These are phyloP conservation scores for Pteria penguin DNA, from an alignment of 2,888 invertebrate genomes.

Conservation along the genomic window DNA sequence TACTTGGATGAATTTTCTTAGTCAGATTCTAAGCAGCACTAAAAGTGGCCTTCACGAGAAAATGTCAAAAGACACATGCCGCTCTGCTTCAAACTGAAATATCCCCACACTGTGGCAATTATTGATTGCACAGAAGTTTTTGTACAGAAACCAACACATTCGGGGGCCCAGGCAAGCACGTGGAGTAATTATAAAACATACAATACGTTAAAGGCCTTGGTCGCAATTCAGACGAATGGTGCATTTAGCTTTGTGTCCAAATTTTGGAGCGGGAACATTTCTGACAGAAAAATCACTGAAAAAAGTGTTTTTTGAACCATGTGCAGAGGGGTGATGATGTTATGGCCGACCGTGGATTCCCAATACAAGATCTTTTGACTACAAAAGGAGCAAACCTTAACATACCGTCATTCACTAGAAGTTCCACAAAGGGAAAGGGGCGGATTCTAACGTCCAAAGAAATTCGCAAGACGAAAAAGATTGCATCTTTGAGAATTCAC, in stretches of 20 bases:
- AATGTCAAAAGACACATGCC: constrained; percentile 4
- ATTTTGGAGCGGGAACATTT: too few relatives aligned
- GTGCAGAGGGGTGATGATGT: not conserved
- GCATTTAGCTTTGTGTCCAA: too few relatives aligned
- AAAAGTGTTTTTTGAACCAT: not conserved
- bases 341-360: too few relatives aligned
- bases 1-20: constrained; percentile 9
- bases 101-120: constrained; percentile 5
- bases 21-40: not conserved
- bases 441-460: constrained; percentile 12
- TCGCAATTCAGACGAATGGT: constrained; percentile 19
- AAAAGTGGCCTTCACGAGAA: constrained; percentile 15
- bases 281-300: too few relatives aligned
- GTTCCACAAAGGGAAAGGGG: too few relatives aligned
- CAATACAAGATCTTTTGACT: constrained; percentile 15
- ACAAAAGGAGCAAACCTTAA: constrained; percentile 19
- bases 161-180: constrained; percentile 1
- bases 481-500: constrained; percentile 12
- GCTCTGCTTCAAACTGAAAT: constrained; percentile 10
- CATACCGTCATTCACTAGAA: constrained; percentile 17
- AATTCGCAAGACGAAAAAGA: constrained; percentile 9
- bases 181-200: constrained; percentile 14
- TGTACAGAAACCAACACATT: constrained; percentile 13
- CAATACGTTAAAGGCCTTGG: constrained; percentile 11
- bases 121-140: constrained; percentile 10